Percentiles rank a stretch among this genome's conserved stretches.
These are phyloP conservation scores for Caenorhabditis sinica DNA, from an alignment of 2,888 invertebrate species.

Conservation along the genomic window DNA sequence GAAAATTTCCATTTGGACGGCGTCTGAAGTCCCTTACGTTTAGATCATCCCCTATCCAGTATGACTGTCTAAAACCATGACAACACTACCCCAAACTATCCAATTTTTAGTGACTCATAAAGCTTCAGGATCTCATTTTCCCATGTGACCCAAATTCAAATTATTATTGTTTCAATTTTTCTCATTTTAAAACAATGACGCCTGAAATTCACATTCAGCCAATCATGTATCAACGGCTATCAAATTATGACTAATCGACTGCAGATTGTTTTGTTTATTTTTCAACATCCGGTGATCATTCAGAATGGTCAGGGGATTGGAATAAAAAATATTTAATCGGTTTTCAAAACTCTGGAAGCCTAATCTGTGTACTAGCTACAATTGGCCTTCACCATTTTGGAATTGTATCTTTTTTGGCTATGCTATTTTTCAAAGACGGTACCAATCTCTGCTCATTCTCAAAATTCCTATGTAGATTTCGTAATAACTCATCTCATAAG, in stretches of 20 bases:
- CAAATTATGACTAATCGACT: conserved; percentile 9
- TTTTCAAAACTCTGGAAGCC: not conserved
- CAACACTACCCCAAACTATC: no score
- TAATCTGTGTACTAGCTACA: no score
- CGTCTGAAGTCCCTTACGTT: no score
- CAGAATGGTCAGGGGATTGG: not conserved
- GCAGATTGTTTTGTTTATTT: not conserved
- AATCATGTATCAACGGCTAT: not conserved
- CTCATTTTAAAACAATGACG: no score
- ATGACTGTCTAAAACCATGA: no score
- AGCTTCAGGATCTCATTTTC: not conserved
- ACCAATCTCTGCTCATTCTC: not conserved
- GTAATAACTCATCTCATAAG: conserved; percentile 6
- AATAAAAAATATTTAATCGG: not conserved
- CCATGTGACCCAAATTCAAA: not conserved
- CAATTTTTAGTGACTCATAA: not conserved
- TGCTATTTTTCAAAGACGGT: no score
- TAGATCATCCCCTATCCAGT: no score
- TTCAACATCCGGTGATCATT: not conserved
- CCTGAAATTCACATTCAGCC: not conserved
- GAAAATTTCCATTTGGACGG: no score
- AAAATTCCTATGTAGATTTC: not conserved
- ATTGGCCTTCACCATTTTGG: no score
- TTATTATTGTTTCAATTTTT: not conserved
- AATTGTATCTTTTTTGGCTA: no score